Evolutionary conservation across 2,113 vertebrate species (phyloP).

Genomic region (Phocoena sinus): DNA sequence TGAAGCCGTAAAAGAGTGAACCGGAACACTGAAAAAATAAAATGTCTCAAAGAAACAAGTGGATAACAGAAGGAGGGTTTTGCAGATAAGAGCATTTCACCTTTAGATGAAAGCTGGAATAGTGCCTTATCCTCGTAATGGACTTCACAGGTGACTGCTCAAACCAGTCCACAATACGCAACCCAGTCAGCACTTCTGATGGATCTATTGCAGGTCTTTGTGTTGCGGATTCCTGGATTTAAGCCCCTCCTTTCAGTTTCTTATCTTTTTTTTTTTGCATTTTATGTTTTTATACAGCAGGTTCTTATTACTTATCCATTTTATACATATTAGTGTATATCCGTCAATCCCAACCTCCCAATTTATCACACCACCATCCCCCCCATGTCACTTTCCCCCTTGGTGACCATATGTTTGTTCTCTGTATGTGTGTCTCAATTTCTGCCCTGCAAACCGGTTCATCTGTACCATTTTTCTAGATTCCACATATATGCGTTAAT

Average conservation of each 20-base stretch:
- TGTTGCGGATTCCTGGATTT: neutral
- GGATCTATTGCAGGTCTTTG: neutral
- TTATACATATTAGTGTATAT: no score
- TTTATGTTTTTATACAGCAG: no score
- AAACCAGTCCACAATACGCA: neutral
- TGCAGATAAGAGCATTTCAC: neutral
- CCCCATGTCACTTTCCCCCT: no score
- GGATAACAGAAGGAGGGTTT: neutral
- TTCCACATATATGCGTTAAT: no score
- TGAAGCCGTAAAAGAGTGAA: neutral
- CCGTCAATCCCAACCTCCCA: no score
- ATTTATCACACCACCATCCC: no score
- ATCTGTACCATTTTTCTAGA: no score
- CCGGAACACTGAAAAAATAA: neutral
- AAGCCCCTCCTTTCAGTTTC: neutral
- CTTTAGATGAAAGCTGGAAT: neutral
- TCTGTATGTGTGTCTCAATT: no score
- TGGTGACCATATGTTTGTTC: no score
- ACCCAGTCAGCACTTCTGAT: neutral
- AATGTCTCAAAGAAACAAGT: neutral
- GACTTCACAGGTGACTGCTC: neutral
- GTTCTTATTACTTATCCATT: no score
- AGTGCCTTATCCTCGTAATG: neutral
- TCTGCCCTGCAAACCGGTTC: no score
- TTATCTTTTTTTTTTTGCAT: neutral